Evolutionary conservation across 2,888 invertebrate genomes (phyloP).

Genomic region (Noctuana brunneofusca): DNA sequence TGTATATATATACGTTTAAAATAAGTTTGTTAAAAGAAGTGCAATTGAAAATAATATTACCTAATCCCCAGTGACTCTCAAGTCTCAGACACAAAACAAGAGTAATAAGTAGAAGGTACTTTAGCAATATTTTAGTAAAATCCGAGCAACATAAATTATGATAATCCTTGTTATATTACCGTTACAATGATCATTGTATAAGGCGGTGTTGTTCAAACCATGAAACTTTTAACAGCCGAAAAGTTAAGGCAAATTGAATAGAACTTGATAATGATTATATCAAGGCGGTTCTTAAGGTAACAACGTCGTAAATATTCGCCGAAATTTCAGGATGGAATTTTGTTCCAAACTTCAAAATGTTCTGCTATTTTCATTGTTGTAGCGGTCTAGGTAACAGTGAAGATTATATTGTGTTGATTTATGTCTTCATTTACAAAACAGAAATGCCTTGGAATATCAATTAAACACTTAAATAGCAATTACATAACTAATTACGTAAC

Average conservation of each 20-base stretch:
- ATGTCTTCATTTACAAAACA: not conserved
- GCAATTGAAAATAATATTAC: not conserved
- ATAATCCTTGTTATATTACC: slow-evolving; percentile 61
- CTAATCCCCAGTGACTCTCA: not conserved
- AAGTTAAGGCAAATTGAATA: slow-evolving; percentile 64
- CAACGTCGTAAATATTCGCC: slow-evolving; percentile 31
- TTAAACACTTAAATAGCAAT: too few species aligned
- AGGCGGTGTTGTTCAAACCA: slow-evolving; percentile 59
- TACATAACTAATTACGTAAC: too few species aligned
- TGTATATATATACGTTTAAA: too few species aligned
- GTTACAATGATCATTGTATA: slow-evolving; percentile 65
- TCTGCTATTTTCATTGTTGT: slow-evolving; percentile 21
- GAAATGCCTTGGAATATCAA: not conserved
- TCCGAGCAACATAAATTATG: slow-evolving; percentile 50
- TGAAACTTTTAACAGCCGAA: slow-evolving; percentile 72
- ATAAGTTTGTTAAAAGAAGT: not conserved
- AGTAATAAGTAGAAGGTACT: slow-evolving; percentile 10
- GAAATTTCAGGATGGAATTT: slow-evolving; percentile 32
- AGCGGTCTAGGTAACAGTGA: slow-evolving; percentile 20
- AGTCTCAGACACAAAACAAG: slow-evolving; percentile 7
- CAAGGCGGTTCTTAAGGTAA: slow-evolving; percentile 36
- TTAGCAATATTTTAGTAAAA: slow-evolving; percentile 19
- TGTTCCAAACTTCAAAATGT: slow-evolving; percentile 27
- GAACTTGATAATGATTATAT: slow-evolving; percentile 42
- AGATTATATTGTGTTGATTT: slow-evolving; percentile 12